Conservation (phyloP, 1,140 invertebrate genomes). For the Trachymyrmex septentrionalis region DNA sequence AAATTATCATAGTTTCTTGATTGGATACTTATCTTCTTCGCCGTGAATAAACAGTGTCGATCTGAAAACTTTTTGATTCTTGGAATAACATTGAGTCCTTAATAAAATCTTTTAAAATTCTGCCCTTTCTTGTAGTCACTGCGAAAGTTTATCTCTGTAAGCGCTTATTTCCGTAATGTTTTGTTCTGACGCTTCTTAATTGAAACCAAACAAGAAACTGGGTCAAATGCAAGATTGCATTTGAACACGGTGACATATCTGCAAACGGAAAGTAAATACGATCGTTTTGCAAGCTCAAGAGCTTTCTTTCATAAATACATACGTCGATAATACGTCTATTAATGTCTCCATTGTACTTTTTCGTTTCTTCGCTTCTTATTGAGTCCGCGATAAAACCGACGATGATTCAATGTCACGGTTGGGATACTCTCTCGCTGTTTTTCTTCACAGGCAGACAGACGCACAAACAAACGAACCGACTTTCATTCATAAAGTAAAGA, state of each 20-base stretch:
- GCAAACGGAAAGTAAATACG: constrained; percentile 5
- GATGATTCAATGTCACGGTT: constrained; percentile 77
- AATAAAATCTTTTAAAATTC: constrained; percentile 24
- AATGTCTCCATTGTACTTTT: constrained; percentile 23
- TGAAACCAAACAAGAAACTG: constrained; percentile 39
- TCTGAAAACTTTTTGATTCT: neutral
- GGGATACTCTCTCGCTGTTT: constrained; percentile 47
- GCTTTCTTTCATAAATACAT: neutral
- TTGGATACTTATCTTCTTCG: neutral
- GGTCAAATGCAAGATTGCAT: constrained; percentile 32
- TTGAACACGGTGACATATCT: neutral
- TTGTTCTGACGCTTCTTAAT: constrained; percentile 34
- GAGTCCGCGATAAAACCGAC: constrained; percentile 3
- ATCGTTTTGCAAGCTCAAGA: constrained; percentile 1
- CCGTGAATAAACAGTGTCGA: constrained; percentile 27
- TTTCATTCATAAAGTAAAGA: constrained; percentile 81
- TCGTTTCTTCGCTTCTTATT: constrained; percentile 31
- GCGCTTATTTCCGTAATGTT: neutral
- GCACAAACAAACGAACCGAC: constrained; percentile 51
- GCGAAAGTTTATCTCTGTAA: constrained; percentile 28
- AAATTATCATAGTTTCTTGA: neutral
- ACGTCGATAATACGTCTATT: neutral
- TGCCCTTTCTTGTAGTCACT: neutral
- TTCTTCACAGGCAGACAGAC: constrained; percentile 39
- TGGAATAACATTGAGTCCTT: constrained; percentile 12